Evolutionary conservation across 2,888 invertebrate genomes (phyloP).

Genomic region (Aspidapion aeneum): DNA sequence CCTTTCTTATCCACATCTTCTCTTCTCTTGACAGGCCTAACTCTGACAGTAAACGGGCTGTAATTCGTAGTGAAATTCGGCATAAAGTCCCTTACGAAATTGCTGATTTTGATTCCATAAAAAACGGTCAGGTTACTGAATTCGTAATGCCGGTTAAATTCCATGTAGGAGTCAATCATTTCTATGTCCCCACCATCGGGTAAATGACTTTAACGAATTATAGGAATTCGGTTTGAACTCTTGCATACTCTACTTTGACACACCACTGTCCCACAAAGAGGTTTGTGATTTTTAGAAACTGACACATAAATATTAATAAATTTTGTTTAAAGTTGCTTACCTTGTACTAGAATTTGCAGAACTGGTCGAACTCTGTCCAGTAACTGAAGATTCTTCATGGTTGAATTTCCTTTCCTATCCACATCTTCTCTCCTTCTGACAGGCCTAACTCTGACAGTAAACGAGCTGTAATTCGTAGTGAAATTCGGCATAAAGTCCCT

Average conservation of each 20-base stretch:
- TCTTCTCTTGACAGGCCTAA: slow-evolving; percentile 71
- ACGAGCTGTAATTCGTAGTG: slow-evolving; percentile 85
- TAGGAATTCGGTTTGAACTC: slow-evolving; percentile 68
- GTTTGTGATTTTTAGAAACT: slow-evolving; percentile 73
- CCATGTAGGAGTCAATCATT: slow-evolving; percentile 83
- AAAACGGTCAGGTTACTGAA: slow-evolving; percentile 78
- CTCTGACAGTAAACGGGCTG: slow-evolving; percentile 77
- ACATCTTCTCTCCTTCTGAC: slow-evolving; percentile 69
- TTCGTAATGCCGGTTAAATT: slow-evolving; percentile 83
- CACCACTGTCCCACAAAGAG: slow-evolving; percentile 84
- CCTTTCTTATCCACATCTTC: slow-evolving; percentile 56
- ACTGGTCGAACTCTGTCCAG: slow-evolving; percentile 71
- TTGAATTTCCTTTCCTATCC: slow-evolving; percentile 50
- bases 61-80: slow-evolving; percentile 82
- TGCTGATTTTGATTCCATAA: slow-evolving; percentile 78
- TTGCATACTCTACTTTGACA: slow-evolving; percentile 69
- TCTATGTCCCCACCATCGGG: slow-evolving; percentile 70
- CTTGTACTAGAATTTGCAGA: slow-evolving; percentile 67
- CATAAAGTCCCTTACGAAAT: slow-evolving; percentile 72
- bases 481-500: slow-evolving; percentile 82
- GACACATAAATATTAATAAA: no score
- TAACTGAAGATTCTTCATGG: slow-evolving; percentile 77
- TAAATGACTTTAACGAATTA: slow-evolving; percentile 60
- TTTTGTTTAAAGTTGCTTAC: no score
- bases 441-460: slow-evolving; percentile 67